A percentile compares a stretch with the other conserved stretches of the same genome.
These are phyloP conservation scores for Alcedo quadribrachys DNA, from an alignment of 2,797 vertebrate species.

Conservation along the genomic window DNA sequence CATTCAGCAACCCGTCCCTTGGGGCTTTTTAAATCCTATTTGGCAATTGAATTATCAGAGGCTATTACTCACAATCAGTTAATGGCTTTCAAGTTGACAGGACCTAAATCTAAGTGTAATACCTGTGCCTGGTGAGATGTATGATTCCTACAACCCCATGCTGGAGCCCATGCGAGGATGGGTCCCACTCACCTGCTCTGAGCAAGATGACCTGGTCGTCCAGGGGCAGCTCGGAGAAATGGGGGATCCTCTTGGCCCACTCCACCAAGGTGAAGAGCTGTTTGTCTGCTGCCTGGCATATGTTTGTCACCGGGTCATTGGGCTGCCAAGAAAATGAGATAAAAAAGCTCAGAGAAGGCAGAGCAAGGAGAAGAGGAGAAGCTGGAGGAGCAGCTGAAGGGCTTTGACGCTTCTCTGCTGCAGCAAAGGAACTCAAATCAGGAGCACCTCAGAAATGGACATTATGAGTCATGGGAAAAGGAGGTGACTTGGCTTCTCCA, in stretches of 20 bases:
- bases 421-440: neutral
- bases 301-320: constrained; percentile 96
- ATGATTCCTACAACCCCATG: rapidly evolving
- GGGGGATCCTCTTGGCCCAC: constrained; percentile 98
- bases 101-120: neutral
- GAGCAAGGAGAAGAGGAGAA: neutral
- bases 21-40: neutral
- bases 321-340: constrained; percentile 77
- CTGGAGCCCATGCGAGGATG: rapidly evolving
- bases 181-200: constrained; percentile 86
- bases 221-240: constrained; percentile 95
- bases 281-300: constrained; percentile 98
- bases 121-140: rapidly evolving
- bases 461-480: neutral
- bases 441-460: neutral
- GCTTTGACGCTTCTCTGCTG: neutral
- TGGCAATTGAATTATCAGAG: neutral
- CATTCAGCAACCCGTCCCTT: neutral
- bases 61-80: neutral
- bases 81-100: neutral
- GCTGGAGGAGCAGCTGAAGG: neutral
- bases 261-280: constrained; percentile 98
- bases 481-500: neutral
- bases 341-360: neutral
- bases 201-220: constrained; percentile 99